These are phyloP conservation scores for Xenopus laevis DNA, from an alignment of 2,113 vertebrate genomes.

Conservation along the genomic window DNA sequence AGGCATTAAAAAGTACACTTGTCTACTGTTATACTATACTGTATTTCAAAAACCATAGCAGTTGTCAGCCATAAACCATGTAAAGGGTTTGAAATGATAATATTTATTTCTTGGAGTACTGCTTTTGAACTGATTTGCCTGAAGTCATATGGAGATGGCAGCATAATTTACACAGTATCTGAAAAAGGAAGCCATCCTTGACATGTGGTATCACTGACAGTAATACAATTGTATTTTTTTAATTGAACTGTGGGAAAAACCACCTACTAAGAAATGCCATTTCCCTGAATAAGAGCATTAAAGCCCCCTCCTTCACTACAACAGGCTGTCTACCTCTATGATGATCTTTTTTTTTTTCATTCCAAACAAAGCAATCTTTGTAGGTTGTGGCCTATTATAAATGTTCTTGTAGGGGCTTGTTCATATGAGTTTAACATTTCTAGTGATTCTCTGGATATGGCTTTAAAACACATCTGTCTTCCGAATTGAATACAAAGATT, in stretches of 20 bases:
- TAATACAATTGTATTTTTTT: conserved; percentile 19
- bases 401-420: conserved; percentile 20
- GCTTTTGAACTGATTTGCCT: not conserved
- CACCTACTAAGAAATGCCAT: conserved; percentile 15
- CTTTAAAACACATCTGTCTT: conserved; percentile 26
- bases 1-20: no score
- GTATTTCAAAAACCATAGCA: not conserved
- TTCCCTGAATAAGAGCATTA: conserved; percentile 1
- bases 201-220: conserved; percentile 7
- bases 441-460: not conserved
- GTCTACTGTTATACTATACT: not conserved
- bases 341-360: not conserved
- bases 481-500: not conserved
- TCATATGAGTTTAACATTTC: conserved; percentile 3
- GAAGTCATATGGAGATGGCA: not conserved
- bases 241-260: conserved; percentile 14
- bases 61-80: not conserved
- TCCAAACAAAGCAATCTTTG: conserved; percentile 14
- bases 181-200: conserved; percentile 3
- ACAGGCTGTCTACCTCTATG: not conserved
- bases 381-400: conserved; percentile 6
- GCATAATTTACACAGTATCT: not conserved
- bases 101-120: not conserved
- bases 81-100: not conserved
- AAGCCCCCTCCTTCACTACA: conserved; percentile 4